Conservation (phyloP, 2,113 vertebrate species). For the Brachyhypopomus gauderio region DNA sequence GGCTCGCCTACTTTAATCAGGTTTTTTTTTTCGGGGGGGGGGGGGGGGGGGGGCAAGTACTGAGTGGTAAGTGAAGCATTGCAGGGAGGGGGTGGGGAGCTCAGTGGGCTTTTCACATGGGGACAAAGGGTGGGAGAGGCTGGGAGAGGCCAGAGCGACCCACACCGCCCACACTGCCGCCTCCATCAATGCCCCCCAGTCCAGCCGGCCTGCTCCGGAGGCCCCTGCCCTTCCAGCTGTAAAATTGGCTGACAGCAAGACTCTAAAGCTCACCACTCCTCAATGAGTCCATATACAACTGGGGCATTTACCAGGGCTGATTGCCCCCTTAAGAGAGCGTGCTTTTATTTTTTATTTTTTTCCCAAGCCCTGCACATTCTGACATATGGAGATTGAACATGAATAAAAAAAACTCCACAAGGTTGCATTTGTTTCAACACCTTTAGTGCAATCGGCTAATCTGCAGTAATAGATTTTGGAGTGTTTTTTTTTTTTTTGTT, state of each 20-base stretch:
- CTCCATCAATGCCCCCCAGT: slow-evolving; percentile 69
- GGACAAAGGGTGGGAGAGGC: slow-evolving; percentile 76
- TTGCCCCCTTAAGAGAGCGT: slow-evolving; percentile 55
- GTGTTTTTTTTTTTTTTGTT: slow-evolving; percentile 2
- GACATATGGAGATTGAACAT: slow-evolving; percentile 38
- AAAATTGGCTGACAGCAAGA: slow-evolving; percentile 73
- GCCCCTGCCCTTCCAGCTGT: slow-evolving; percentile 76
- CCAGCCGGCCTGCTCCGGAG: slow-evolving; percentile 70
- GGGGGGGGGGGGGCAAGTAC: slow-evolving; percentile 64
- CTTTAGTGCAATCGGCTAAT: slow-evolving; percentile 6
- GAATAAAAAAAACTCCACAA: slow-evolving; percentile 26
- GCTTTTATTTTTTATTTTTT: slow-evolving; percentile 28
- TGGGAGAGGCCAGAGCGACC: slow-evolving; percentile 64
- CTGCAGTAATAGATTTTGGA: slow-evolving; percentile 4
- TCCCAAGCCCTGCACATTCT: slow-evolving; percentile 10
- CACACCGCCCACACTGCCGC: slow-evolving; percentile 62
- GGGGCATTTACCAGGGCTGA: slow-evolving; percentile 64
- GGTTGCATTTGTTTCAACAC: slow-evolving; percentile 31
- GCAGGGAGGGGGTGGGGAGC: slow-evolving; percentile 65
- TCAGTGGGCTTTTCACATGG: slow-evolving; percentile 68
- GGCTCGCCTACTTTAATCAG: slow-evolving; percentile 71
- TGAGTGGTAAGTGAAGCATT: slow-evolving; percentile 74
- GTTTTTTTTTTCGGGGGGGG: slow-evolving; percentile 61
- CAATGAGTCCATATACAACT: slow-evolving; percentile 67
- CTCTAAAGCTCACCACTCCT: slow-evolving; percentile 65